Evolutionary conservation across 2,888 invertebrate genomes (phyloP).

Genomic region (Rugalucina vietnamica): DNA sequence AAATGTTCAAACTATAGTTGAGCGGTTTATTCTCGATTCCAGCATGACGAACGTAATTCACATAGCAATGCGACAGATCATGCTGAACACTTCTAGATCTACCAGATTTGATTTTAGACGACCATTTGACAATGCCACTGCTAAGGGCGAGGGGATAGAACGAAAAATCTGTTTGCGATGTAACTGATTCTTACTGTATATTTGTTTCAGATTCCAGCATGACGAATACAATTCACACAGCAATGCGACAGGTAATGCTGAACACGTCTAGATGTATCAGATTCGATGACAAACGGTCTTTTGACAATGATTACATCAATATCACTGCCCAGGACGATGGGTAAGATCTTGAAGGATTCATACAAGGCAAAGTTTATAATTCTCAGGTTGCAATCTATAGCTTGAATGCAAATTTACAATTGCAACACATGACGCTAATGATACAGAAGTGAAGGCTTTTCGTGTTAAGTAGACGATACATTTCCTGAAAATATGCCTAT

Average conservation of each 20-base stretch:
- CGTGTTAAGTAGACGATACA: too few species aligned
- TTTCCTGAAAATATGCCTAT: too few species aligned
- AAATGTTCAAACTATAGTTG: too few species aligned
- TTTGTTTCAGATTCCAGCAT: background rate
- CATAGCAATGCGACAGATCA: conserved; percentile 28
- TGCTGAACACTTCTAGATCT: conserved; percentile 13
- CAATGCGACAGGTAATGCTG: conserved; percentile 17
- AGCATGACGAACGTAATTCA: background rate
- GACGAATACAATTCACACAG: background rate
- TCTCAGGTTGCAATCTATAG: too few species aligned
- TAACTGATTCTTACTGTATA: too few species aligned
- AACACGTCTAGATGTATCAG: conserved; percentile 27
- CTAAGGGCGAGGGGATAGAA: too few species aligned
- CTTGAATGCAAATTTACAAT: too few species aligned
- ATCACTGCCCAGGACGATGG: conserved; percentile 23
- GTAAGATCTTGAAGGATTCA: conserved; percentile 13
- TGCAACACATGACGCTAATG: too few species aligned
- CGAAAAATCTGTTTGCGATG: too few species aligned
- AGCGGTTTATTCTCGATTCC: background rate
- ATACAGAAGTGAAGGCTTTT: too few species aligned
- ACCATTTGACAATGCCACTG: background rate
- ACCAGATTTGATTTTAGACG: conserved; percentile 10
- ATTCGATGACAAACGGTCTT: conserved; percentile 2
- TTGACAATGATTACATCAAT: conserved; percentile 21
- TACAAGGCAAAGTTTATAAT: background rate